Base-by-base conservation (phyloP, 2,888 invertebrate species). In the Parnassius apollo region DNA sequence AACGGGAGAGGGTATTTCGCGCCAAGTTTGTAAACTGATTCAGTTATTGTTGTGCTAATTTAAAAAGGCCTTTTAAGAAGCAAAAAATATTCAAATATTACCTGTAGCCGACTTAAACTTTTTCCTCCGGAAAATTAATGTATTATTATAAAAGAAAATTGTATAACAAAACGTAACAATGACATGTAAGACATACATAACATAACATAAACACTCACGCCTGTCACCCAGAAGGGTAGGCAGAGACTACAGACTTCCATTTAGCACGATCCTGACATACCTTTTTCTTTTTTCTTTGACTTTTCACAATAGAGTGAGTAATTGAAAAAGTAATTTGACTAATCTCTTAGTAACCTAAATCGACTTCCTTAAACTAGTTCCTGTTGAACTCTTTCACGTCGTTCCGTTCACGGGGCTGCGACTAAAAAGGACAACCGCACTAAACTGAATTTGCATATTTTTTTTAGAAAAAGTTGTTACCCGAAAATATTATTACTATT, bases 331-430 rank as follows among this genome's bases (percentile, higher is more conserved):
- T 68, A 71, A 75, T 72, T 79, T 35, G 4, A 7, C 0, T 3
- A 76, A 75, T 69, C 71, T 80, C 77, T 82, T 80, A 75, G 78
- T 84, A 88, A 88, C 83, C 89, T 88, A 85, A 88, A 89, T 88
- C 85, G 86, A 88, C 86, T 89, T 88, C 77, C 76, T 73, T 76
- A 80, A 85, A 85, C 80, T 86, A 88, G 79, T 86, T 87, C 81
- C 76, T 70, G 77, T 80, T 72, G 70, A 80, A 76, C 74, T 83
- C 76, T 81, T 78, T 80, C 79, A 79, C 81, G 76, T 76, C 75
- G 80, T 70, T 71, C 77, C 76, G 74, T 73, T 76, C 71, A 63
- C 72, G 69, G 51, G 73, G 65, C 65, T 74, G 66, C 78, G 77
- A 78, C 83, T 80, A 85, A 88, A 84, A 88, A 85, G 80, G 77